Base-by-base conservation (phyloP, 1,140 invertebrate species). In the Mamestra configurata region DNA sequence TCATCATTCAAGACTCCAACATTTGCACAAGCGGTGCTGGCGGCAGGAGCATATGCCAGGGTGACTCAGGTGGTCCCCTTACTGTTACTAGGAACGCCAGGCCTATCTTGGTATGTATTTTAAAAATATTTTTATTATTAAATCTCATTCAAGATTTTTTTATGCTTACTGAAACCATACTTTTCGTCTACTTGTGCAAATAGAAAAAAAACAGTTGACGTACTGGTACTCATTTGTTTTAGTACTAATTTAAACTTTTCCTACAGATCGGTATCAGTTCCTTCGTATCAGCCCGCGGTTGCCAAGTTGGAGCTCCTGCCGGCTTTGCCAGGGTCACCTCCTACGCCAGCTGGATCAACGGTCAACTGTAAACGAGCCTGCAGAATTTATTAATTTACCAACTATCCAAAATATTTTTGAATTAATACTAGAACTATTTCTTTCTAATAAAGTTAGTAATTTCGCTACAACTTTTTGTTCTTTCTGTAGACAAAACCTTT, bases 211-310 rank as follows among this genome's bases (percentile, higher is more conserved):
- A n/a, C n/a, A n/a, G n/a, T n/a, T n/a, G n/a, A n/a, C n/a, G n/a
- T n/a, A n/a, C n/a, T n/a, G n/a, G 2, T n/a, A 51, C 1, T 18
- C 1, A 5, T 4, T 6, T 51, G 4, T 0, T 51, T 51, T 18
- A n/a, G 6, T 5, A 7, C 1, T 11, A 35, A 11, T 57, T 57
- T 66, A 55, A 57, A 57, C 68, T 70, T 55, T 72, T 10, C 5
- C 27, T 1, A 81, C 87, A 95, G 94, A 90, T 96, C 43, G 96
- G 96, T 71, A 77, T 95, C 46, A 92, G 92, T 1, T 96, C 95
- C 2, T 96, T 96, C 78, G 96, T 95, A 46, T 85, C 92, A 53
- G 81, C 81, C 40, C 80, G 86, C 5, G 95, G 96, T 20, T 96
- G 95, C 80, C 90, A 93, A n/a, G 79, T 81, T 61, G 92, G 92